Base-by-base conservation (phyloP, 2,888 invertebrate genomes). In the Catocala nupta region DNA sequence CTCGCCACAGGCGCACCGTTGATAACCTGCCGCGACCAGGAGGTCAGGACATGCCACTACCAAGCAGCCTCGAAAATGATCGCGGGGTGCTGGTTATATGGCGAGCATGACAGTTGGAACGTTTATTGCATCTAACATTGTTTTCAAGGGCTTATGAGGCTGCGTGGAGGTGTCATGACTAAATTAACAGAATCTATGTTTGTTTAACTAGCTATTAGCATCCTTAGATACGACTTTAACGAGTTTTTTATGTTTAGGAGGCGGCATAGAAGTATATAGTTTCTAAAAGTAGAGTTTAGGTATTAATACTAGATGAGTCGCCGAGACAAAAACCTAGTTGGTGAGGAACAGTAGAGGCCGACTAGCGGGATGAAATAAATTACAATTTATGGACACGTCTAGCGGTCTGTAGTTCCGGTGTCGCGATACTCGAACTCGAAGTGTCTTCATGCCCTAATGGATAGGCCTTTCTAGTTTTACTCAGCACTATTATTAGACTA, bases 21-120 rank as follows among this genome's bases (percentile, higher is more conserved):
- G 86, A 93, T 93, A 82, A 93, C 93, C 93, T 93, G 90, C 82
- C 65, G 70, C 73, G 64, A 66, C 65, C 62, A 65, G 57, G 12
- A 51, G 48, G 52, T 73, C 69, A 72, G 64, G 50, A 50, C 63
- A 55, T 56, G 60, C 39, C 59, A 56, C 67, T 55, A 68, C 58
- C 63, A 55, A 42, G 49, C 83, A 89, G 78, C 83, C 80, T 86
- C 86, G 85, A 86, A 86, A 81, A 77, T 80, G 81, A 81, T 83
- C 75, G 77, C 75, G 74, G 78, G 76, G 77, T 78, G 79, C 49
- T 55, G 13, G 42, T 59, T 16, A 47, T 36, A 34, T 52, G 45
- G 39, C 39, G 57, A 50, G 34, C 10, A 39, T 42, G 58, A 43
- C 5, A 34, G 25, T 52, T 47, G 49, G n/a, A 43, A 11, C 43